These are phyloP conservation scores for Crotalus tigris DNA, from an alignment of 2,113 vertebrate genomes.

Conservation along the genomic window DNA sequence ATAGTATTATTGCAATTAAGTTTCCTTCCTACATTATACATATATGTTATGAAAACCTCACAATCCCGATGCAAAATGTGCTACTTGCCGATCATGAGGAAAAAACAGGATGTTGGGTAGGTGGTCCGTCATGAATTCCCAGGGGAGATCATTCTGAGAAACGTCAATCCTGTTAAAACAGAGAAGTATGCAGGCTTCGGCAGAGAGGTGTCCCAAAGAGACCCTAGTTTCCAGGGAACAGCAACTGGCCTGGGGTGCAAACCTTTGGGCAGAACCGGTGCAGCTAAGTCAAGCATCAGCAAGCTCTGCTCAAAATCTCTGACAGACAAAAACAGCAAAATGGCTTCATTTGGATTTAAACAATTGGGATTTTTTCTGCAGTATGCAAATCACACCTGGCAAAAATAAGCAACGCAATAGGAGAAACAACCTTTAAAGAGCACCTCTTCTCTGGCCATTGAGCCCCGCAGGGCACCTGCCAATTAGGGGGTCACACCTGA, in stretches of 20 bases:
- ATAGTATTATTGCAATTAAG: not conserved
- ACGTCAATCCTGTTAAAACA: constrained; percentile 81
- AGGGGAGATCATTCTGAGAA: constrained; percentile 93
- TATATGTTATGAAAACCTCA: not conserved
- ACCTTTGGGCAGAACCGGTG: no score
- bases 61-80: not conserved
- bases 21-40: not conserved
- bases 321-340: not conserved
- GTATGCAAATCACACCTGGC: not conserved
- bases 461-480: not conserved
- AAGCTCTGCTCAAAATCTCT: not conserved
- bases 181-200: not conserved
- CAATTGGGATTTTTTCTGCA: not conserved
- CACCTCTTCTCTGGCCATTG: not conserved
- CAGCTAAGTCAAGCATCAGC: no score
- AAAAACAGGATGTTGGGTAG: constrained; percentile 91
- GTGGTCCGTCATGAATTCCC: constrained; percentile 97
- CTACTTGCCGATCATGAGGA: constrained; percentile 83
- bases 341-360: not conserved
- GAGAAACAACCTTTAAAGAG: not conserved
- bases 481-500: not conserved
- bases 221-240: not conserved
- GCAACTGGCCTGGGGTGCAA: not conserved
- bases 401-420: not conserved
- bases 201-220: not conserved